Evolutionary conservation across 1,140 invertebrate genomes (phyloP).

Genomic region (Paramacrobiotus metropolitanus): DNA sequence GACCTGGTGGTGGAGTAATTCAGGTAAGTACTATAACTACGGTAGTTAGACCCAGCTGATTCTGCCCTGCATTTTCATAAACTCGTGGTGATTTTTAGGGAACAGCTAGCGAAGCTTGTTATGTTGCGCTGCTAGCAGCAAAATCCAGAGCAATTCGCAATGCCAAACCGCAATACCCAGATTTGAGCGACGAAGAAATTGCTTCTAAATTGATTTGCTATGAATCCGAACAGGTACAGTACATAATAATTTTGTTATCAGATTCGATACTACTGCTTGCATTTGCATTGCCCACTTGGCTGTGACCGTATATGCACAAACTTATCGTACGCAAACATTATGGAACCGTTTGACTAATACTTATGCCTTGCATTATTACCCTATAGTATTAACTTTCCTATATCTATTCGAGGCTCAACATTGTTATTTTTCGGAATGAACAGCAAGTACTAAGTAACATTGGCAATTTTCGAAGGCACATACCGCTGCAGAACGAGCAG

Average conservation of each 20-base stretch:
- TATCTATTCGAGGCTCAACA: too few species aligned
- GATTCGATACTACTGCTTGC: too few species aligned
- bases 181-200: conserved; percentile 35
- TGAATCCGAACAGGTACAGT: conserved; percentile 41
- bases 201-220: conserved; percentile 57
- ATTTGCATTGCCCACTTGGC: too few species aligned
- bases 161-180: conserved; percentile 31
- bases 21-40: conserved; percentile 36
- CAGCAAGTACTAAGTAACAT: too few species aligned
- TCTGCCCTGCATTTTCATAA: too few species aligned
- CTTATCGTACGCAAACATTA: too few species aligned
- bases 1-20: conserved; percentile 44
- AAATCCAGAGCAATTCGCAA: conserved; percentile 40
- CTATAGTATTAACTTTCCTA: too few species aligned
- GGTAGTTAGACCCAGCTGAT: too few species aligned
- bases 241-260: neutral
- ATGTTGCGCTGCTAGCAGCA: conserved; percentile 55
- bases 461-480: conserved; percentile 36
- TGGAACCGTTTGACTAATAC: too few species aligned
- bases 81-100: conserved; percentile 43
- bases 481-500: conserved; percentile 76
- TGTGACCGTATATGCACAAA: too few species aligned
- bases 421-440: too few species aligned
- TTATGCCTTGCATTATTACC: too few species aligned
- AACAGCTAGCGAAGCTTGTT: conserved; percentile 67